Evolutionary conservation across 2,113 vertebrate species (phyloP).

Genomic region (Ictalurus furcatus): DNA sequence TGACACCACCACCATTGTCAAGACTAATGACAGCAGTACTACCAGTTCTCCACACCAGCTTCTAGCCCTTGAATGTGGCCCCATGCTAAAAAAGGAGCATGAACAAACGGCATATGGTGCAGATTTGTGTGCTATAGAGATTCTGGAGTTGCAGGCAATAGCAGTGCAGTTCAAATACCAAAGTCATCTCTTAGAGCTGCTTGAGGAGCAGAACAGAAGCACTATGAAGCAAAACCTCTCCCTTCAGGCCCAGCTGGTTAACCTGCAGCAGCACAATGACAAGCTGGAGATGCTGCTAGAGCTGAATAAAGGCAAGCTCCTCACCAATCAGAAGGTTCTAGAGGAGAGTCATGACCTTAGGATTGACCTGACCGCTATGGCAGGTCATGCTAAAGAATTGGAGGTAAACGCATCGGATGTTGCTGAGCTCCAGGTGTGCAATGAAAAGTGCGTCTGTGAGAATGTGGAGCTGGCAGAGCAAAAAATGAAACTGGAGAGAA

Average conservation of each 20-base stretch:
- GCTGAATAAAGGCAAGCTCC: conserved; percentile 57
- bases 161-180: conserved; percentile 59
- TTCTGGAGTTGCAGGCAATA: conserved; percentile 55
- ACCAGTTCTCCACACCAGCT: neutral
- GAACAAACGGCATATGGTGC: conserved; percentile 45
- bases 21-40: neutral
- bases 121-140: conserved; percentile 46
- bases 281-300: conserved; percentile 65
- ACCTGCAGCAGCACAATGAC: conserved; percentile 68
- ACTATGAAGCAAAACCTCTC: conserved; percentile 69
- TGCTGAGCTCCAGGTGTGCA: conserved; percentile 43
- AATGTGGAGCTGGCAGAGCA: conserved; percentile 58
- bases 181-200: conserved; percentile 43
- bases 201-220: conserved; percentile 66
- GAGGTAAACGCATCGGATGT: conserved; percentile 55
- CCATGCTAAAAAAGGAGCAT: neutral
- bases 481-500: conserved; percentile 57
- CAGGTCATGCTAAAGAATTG: conserved; percentile 60
- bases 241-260: conserved; percentile 66
- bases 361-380: conserved; percentile 57
- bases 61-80: conserved; percentile 14
- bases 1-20: neutral
- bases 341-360: conserved; percentile 68
- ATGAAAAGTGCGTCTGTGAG: conserved; percentile 65
- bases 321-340: conserved; percentile 55